These are phyloP conservation scores for Cottoperca gobio DNA, from an alignment of 2,797 vertebrate genomes.

Conservation along the genomic window DNA sequence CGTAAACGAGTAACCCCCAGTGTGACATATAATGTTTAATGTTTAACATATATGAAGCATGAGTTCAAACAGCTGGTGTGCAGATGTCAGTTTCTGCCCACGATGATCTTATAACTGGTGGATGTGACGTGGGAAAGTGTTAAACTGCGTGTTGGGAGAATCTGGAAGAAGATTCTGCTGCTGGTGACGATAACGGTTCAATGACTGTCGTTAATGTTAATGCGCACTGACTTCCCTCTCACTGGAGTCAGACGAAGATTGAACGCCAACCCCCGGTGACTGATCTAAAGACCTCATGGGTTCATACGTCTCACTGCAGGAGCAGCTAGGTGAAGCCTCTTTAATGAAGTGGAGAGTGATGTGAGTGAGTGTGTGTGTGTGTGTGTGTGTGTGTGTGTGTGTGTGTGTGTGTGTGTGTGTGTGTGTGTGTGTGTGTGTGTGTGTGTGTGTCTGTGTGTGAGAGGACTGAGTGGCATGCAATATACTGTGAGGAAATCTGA, in stretches of 20 bases:
- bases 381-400: background rate
- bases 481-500: background rate
- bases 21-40: background rate
- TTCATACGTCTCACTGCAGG: conserved; percentile 21
- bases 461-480: background rate
- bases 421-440: background rate
- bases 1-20: background rate
- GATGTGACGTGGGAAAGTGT: background rate
- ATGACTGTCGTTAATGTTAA: conserved; percentile 34
- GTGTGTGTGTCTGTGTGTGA: conserved; percentile 4
- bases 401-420: background rate
- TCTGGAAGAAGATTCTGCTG: background rate
- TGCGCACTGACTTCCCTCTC: conserved; percentile 15
- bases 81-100: background rate
- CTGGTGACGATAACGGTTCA: conserved; percentile 10
- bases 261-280: background rate
- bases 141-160: background rate
- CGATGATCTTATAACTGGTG: background rate
- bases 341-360: conserved; percentile 31
- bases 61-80: background rate
- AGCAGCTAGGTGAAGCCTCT: conserved; percentile 20
- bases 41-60: background rate
- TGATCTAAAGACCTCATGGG: conserved; percentile 16
- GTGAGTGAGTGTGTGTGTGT: conserved; percentile 16
- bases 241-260: conserved; percentile 20